phyloP scores from a whole-genome alignment of 2,113 vertebrate genomes.

The Tringa solitaria region DNA sequence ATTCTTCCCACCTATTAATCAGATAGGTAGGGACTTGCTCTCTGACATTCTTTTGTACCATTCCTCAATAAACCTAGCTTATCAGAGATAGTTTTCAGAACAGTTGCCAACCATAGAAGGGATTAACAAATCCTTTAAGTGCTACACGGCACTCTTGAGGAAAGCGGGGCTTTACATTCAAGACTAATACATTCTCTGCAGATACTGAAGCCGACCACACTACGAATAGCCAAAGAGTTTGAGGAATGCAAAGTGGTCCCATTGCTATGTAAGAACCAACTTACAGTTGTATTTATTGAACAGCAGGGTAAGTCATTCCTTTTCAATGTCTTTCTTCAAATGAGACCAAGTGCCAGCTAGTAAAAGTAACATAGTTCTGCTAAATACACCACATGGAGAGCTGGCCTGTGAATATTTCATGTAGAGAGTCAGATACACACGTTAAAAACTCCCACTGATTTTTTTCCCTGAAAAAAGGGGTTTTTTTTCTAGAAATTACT shows the following conservation, averaged over 20 bases:
- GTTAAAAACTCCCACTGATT: not conserved
- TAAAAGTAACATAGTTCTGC: too few species aligned
- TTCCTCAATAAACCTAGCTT: not conserved
- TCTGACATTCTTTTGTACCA: not conserved
- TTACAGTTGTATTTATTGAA: slow-evolving; percentile 10
- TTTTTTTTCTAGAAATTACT: not conserved
- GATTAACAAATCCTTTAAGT: not conserved
- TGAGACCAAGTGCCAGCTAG: not conserved
- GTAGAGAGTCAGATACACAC: not conserved
- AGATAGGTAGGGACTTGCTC: not conserved
- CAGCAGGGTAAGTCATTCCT: not conserved
- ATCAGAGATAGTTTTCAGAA: not conserved
- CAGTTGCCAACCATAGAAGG: not conserved
- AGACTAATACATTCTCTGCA: not conserved
- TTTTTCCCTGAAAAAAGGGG: not conserved
- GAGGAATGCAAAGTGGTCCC: not conserved
- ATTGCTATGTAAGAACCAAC: not conserved
- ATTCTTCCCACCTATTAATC: not conserved
- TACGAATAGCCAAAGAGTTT: not conserved
- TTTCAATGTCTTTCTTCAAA: not conserved
- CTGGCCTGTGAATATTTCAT: not conserved
- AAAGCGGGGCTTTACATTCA: not conserved
- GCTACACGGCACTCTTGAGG: not conserved
- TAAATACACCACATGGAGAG: not conserved
- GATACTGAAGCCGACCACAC: not conserved